Percentiles rank a stretch among this genome's conserved stretches.
Conservation (phyloP, 2,888 invertebrate genomes). For the Rhagium mordax region DNA sequence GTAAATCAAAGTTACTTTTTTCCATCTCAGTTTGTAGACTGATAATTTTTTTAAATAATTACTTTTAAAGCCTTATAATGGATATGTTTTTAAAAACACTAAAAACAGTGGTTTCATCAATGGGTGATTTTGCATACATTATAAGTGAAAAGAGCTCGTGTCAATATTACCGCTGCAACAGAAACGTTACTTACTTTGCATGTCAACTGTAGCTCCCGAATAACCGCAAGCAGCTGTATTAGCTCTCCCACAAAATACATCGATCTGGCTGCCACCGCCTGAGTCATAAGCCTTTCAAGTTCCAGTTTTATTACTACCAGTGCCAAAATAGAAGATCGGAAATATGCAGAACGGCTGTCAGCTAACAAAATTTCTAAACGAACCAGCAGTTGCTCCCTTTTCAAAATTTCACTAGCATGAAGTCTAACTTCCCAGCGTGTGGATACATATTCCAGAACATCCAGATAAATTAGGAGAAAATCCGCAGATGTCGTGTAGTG, state of each 20-base stretch:
- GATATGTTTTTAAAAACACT: too few relatives aligned
- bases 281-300: constrained; percentile 71
- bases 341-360: constrained; percentile 82
- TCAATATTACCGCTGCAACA: too few relatives aligned
- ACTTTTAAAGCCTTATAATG: too few relatives aligned
- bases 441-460: constrained; percentile 73
- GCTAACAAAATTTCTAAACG: constrained; percentile 84
- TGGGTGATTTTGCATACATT: too few relatives aligned
- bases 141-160: too few relatives aligned
- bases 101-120: too few relatives aligned
- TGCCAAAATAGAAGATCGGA: constrained; percentile 83
- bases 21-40: too few relatives aligned
- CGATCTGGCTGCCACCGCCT: constrained; percentile 56
- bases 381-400: constrained; percentile 64
- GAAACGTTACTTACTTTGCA: constrained; percentile 75
- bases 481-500: constrained; percentile 76
- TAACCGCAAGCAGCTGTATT: constrained; percentile 79
- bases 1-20: too few relatives aligned
- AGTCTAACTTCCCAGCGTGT: constrained; percentile 4
- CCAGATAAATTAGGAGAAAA: constrained; percentile 79
- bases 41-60: too few relatives aligned
- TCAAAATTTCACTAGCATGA: constrained; percentile 39
- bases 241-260: constrained; percentile 67
- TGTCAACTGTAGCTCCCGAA: constrained; percentile 80
- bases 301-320: constrained; percentile 84